phyloP scores from a whole-genome alignment of 2,113 vertebrate species.

The Pterophyllum scalare region DNA sequence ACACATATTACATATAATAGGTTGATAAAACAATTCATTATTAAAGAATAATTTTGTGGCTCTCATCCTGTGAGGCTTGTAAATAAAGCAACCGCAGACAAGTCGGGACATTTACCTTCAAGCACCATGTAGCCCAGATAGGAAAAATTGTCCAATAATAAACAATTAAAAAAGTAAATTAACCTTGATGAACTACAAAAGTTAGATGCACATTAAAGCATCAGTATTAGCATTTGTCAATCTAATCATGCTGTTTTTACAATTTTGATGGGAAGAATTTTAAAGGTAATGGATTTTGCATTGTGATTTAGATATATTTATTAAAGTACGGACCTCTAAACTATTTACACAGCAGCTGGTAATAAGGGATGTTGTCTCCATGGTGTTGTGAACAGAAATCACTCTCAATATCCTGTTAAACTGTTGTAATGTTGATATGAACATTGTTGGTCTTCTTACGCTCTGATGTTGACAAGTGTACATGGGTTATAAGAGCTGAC shows the following conservation, averaged over 20 bases:
- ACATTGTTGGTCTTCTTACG: neutral
- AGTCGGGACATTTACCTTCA: neutral
- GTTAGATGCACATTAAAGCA: neutral
- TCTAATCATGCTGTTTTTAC: neutral
- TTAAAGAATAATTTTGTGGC: neutral
- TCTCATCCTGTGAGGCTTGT: neutral
- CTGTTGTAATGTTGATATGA: neutral
- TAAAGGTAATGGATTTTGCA: neutral
- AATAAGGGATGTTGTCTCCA: neutral
- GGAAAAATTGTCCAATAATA: neutral
- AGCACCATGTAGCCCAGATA: neutral
- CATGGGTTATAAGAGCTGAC: conserved; percentile 9
- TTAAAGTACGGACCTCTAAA: neutral
- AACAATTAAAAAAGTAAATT: neutral
- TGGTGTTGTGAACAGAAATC: neutral
- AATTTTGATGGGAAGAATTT: neutral
- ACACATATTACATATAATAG: too few relatives aligned
- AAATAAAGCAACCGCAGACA: neutral
- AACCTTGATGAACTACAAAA: neutral
- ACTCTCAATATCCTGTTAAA: neutral
- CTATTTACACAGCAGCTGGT: neutral
- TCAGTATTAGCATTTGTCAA: neutral
- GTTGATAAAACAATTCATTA: neutral
- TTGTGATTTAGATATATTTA: neutral
- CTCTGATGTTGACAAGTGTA: conserved; percentile 7